These are phyloP conservation scores for Vesta saturnalis DNA, from an alignment of 2,888 invertebrate genomes.

Conservation along the genomic window DNA sequence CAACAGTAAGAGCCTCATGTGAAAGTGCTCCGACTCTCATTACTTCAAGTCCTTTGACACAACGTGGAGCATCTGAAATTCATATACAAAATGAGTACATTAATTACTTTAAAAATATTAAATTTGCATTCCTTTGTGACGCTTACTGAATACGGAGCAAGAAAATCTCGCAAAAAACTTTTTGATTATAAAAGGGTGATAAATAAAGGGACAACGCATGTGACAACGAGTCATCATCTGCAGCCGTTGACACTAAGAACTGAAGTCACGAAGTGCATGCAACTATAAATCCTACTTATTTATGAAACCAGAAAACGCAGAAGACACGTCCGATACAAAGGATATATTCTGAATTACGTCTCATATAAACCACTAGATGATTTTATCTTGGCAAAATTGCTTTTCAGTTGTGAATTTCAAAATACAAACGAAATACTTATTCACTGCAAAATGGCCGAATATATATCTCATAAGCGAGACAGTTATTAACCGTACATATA, in stretches of 20 bases:
- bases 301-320: constrained; percentile 58
- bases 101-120: not conserved
- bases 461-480: not conserved
- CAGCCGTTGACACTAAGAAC: constrained; percentile 53
- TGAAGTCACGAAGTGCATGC: constrained; percentile 60
- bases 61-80: constrained; percentile 77
- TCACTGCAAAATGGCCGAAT: not conserved
- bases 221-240: constrained; percentile 57
- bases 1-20: constrained; percentile 76
- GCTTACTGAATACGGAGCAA: constrained; percentile 17
- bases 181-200: constrained; percentile 37
- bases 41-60: constrained; percentile 76
- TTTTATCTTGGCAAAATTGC: constrained; percentile 42
- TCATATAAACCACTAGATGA: constrained; percentile 45
- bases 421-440: constrained; percentile 16
- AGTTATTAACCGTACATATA: constrained; percentile 2
- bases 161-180: constrained; percentile 15
- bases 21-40: constrained; percentile 78
- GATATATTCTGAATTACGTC: constrained; percentile 50
- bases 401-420: constrained; percentile 28
- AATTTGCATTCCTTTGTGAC: constrained; percentile 20
- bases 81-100: constrained; percentile 26
- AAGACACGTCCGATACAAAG: constrained; percentile 54
- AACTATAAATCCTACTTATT: constrained; percentile 62
- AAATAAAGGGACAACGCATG: constrained; percentile 50